Percentiles rank a stretch among this genome's conserved stretches.
phyloP scores from a whole-genome alignment of 1,140 invertebrate genomes.

The Dendroctonus valens region DNA sequence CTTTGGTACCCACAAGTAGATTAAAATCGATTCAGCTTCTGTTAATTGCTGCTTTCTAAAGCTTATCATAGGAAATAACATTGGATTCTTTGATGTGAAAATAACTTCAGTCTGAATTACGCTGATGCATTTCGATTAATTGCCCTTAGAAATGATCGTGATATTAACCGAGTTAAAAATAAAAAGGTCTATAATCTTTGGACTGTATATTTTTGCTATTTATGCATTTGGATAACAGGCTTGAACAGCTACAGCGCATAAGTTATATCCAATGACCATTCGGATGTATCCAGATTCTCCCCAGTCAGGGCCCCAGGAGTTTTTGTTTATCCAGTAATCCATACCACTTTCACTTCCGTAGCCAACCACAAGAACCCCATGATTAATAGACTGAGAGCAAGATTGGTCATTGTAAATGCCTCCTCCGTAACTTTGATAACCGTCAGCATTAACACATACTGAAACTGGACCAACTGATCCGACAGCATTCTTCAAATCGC shows the following conservation, averaged over 20 bases:
- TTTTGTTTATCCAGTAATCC: constrained; percentile 83
- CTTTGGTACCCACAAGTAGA: too few relatives aligned
- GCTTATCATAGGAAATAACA: too few relatives aligned
- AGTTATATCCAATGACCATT: constrained; percentile 69
- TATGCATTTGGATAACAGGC: constrained; percentile 13
- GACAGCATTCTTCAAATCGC: constrained; percentile 17
- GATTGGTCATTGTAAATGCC: constrained; percentile 28
- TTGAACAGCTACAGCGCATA: constrained; percentile 8
- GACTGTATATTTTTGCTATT: not conserved
- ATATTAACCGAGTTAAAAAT: too few relatives aligned
- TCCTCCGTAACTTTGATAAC: constrained; percentile 25
- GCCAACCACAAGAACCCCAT: constrained; percentile 37
- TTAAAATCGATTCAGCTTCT: too few relatives aligned
- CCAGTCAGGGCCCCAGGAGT: constrained; percentile 81
- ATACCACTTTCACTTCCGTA: constrained; percentile 52
- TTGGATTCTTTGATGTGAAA: too few relatives aligned
- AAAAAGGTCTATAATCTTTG: too few relatives aligned
- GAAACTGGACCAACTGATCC: constrained; percentile 77
- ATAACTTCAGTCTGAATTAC: too few relatives aligned
- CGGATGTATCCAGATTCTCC: constrained; percentile 84
- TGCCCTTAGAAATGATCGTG: too few relatives aligned
- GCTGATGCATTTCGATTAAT: too few relatives aligned
- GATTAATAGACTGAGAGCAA: constrained; percentile 29
- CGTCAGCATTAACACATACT: constrained; percentile 83
- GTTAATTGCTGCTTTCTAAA: too few relatives aligned